phyloP scores from a whole-genome alignment of 2,888 invertebrate genomes.

The Idaea straminata region DNA sequence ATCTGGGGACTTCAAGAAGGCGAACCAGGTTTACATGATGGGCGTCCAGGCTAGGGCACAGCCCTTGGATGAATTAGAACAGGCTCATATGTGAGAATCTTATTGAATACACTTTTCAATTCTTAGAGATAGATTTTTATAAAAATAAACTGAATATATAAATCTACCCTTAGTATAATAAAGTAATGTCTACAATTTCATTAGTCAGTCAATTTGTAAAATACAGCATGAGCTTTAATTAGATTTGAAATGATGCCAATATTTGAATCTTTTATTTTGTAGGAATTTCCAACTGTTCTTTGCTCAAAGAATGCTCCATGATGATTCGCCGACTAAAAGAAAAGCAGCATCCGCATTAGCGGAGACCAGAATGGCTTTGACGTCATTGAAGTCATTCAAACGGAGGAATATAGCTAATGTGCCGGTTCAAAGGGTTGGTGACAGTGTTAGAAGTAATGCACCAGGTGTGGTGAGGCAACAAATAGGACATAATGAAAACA shows the following conservation, averaged over 20 bases:
- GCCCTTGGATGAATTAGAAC: conserved; percentile 87
- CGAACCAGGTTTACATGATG: conserved; percentile 89
- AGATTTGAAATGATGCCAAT: conserved; percentile 1
- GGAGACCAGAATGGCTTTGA: conserved; percentile 88
- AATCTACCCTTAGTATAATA: too few species aligned
- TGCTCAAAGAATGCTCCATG: conserved; percentile 84
- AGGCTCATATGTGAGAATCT: conserved; percentile 84
- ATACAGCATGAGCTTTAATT: neutral
- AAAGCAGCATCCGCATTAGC: conserved; percentile 81
- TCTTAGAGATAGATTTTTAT: neutral
- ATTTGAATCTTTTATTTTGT: conserved; percentile 31
- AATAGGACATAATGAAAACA: conserved; percentile 51
- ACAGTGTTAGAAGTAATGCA: conserved; percentile 72
- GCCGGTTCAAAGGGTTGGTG: conserved; percentile 75
- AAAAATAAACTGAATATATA: too few species aligned
- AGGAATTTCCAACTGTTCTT: conserved; percentile 88
- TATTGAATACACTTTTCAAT: conserved; percentile 9
- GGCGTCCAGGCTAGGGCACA: conserved; percentile 89
- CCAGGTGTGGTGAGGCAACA: conserved; percentile 80
- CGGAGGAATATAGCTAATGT: conserved; percentile 74
- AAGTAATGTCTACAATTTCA: too few species aligned
- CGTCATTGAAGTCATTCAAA: conserved; percentile 85
- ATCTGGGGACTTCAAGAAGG: conserved; percentile 88
- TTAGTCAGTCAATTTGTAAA: neutral
- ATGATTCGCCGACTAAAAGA: conserved; percentile 79